Base-by-base conservation (phyloP, 1,140 invertebrate genomes). In the Lepidurus arcticus region DNA sequence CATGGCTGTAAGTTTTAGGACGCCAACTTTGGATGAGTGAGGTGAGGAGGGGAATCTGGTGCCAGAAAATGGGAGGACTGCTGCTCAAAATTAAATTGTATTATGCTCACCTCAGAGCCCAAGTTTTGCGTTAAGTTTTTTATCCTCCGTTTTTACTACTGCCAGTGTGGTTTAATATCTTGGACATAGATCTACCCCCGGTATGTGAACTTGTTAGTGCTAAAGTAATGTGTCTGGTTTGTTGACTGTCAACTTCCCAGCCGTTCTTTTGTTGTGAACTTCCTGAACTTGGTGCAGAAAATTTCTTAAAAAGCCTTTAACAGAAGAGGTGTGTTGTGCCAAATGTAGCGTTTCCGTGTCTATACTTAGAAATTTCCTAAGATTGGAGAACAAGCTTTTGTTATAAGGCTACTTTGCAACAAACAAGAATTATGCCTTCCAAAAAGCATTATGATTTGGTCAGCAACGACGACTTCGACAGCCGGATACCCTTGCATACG, bases 381-480 rank as follows among this genome's bases (percentile, higher is more conserved):
- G 1, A 34, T 34, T 34, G 4, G 34, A 34, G 34, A 34, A 34
- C 34, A 4, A 34, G 34, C 34, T 34, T 34, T 24, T 34, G 34
- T 34, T 34, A 34, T 3, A 34, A 34, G 34, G 34, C 34, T 34
- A 34, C 34, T 34, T 34, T 34, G 34, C 34, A 34, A 34, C 34
- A 34, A 34, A 34, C 16, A 65, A 65, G 53, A 47, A 47, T 65
- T 7, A 65, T 65, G 53, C 53, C 53, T 65, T 65, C 53, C 82
- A 94, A 93, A 85, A 92, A 92, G 85, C 91, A 94, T 82, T 98
- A 98, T 88, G 93, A 97, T 86, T 88, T 97, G 85, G 95, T 98
- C 82, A 92, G 92, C 81, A 94, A 96, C 85, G 96, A 98, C 86
- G 94, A 97, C 82, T 95, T 94, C 85, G 96, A 98, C 86, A 92